These are phyloP conservation scores for Nipponia nippon DNA, from an alignment of 2,113 vertebrate species.

Conservation along the genomic window DNA sequence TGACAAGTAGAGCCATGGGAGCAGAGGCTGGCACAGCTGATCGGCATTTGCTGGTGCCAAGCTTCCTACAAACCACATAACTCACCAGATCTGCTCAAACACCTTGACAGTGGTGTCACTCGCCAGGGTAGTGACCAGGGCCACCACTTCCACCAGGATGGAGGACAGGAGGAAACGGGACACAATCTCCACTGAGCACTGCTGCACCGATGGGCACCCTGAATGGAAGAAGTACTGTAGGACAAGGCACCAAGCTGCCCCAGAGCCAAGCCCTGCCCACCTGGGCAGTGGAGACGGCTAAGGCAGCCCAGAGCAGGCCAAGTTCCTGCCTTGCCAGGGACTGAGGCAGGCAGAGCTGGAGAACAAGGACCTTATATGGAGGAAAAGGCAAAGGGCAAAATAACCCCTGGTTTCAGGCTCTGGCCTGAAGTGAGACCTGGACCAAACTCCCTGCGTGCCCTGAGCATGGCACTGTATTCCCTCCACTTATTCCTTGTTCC, in stretches of 20 bases:
- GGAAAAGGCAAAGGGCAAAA: background rate
- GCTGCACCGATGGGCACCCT: conserved; percentile 93
- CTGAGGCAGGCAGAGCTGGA: background rate
- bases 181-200: conserved; percentile 83
- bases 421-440: background rate
- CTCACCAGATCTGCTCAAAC: conserved; percentile 88
- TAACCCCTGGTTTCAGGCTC: background rate
- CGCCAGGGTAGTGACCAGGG: conserved; percentile 86
- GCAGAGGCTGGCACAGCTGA: background rate
- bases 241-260: background rate
- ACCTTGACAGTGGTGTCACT: conserved; percentile 88
- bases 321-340: background rate
- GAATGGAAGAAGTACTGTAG: background rate
- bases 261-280: background rate
- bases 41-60: background rate
- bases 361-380: background rate
- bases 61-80: fast-evolving
- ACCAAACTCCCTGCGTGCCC: background rate
- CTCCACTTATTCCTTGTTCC: background rate
- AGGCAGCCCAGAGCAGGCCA: background rate
- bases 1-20: background rate
- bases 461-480: background rate
- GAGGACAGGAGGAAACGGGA: conserved; percentile 91
- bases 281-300: background rate
- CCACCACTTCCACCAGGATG: conserved; percentile 85